Base-by-base conservation (phyloP, 2,888 invertebrate genomes). In the Zaprionus bogoriensis region DNA sequence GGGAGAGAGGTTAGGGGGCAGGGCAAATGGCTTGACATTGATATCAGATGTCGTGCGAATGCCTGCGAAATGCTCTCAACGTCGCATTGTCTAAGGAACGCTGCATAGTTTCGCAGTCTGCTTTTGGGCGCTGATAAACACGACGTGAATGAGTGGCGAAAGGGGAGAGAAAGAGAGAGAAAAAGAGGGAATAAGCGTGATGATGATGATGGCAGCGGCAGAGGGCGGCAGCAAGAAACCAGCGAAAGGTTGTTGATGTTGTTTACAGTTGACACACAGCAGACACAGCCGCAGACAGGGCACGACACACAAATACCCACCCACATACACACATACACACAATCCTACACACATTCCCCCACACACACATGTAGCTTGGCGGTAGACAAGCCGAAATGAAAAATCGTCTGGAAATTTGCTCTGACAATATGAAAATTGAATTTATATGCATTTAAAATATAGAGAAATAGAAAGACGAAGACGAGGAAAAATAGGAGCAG, bases 181-280 rank as follows among this genome's bases (percentile, higher is more conserved):
- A 20, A 14, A 62, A 25, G 30, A 71, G 59, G 60, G n/a, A n/a
- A 70, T 58, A 57, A 54, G 54, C 57, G 55, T 51, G 64, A 25
- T 23, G 53, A 36, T 54, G 53, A 57, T 57, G 60, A 60, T 63
- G 63, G 32, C 53, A 47, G 36, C 48, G 45, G 36, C 44, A 36
- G 10, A 62, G 59, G 57, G 46, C 4, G 1, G 0, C 17, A 1
- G 20, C 1, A 6, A 1, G 19, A 10, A n/a, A 27, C 9, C 22
- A 27, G 47, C 41, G n/a, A 32, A 25, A 55, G 53, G 42, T 64
- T 79, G 67, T 69, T 74, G 68, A 73, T 76, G 76, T 78, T 84
- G 82, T 77, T 85, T 85, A 81, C 85, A 82, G 85, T 79, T 85
- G 85, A 85, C 85, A 78, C 74, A 74, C 36, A 65, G 73, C 82